Conservation (phyloP, 2,888 invertebrate genomes). For the Limnephilus marmoratus region DNA sequence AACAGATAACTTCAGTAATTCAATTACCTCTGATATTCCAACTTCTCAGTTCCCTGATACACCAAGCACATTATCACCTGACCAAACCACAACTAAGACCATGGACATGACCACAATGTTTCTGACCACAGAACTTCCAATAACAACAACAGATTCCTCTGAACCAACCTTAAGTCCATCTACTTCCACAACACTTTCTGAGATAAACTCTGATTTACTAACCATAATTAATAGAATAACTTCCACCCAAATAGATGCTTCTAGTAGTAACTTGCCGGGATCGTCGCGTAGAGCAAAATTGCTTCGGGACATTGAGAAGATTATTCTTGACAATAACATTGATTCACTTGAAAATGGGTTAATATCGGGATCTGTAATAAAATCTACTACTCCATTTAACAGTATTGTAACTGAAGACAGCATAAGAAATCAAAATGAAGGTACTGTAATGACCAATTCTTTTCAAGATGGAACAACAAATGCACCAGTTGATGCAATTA, state of each 20-base stretch:
- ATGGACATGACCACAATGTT: constrained; percentile 52
- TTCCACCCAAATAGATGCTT: constrained; percentile 56
- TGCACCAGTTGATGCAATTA: constrained; percentile 1
- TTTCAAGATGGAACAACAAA: constrained; percentile 30
- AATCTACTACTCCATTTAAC: neutral
- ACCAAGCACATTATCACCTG: constrained; percentile 66
- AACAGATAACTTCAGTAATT: constrained; percentile 11
- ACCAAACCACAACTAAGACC: constrained; percentile 61
- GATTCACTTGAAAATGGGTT: constrained; percentile 67
- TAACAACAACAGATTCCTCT: constrained; percentile 39
- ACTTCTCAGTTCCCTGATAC: constrained; percentile 67
- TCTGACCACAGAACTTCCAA: constrained; percentile 27
- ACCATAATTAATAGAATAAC: constrained; percentile 59
- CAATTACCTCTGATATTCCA: constrained; percentile 57
- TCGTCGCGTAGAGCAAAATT: constrained; percentile 76
- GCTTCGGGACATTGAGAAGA: constrained; percentile 76
- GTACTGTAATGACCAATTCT: neutral
- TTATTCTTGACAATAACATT: constrained; percentile 74
- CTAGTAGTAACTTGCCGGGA: constrained; percentile 66
- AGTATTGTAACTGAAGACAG: neutral
- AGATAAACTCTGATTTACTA: constrained; percentile 60
- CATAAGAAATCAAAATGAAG: constrained; percentile 2
- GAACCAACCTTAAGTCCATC: constrained; percentile 56
- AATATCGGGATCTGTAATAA: constrained; percentile 48
- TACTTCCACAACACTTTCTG: constrained; percentile 52